Conservation (phyloP, 2,113 vertebrate species). For the Paradoxurus hermaphroditus region DNA sequence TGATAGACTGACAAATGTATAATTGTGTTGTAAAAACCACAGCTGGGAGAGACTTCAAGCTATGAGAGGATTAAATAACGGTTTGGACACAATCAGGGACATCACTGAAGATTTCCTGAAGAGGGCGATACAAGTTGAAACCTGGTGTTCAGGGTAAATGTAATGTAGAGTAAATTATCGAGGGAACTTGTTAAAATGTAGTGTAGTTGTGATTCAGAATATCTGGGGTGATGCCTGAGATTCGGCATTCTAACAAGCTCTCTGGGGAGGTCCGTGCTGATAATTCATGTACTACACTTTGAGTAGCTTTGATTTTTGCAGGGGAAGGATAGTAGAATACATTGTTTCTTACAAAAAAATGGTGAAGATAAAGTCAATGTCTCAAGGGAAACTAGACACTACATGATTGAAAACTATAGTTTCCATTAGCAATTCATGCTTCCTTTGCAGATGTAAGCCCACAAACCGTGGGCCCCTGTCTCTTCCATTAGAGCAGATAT, state of each 20-base stretch:
- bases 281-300: background rate
- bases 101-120: background rate
- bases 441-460: background rate
- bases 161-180: background rate
- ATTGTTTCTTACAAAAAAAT: background rate
- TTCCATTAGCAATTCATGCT: background rate
- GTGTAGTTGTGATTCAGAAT: background rate
- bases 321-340: background rate
- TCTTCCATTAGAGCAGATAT: background rate
- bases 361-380: background rate
- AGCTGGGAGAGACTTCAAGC: background rate
- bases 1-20: background rate
- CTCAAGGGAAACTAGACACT: background rate
- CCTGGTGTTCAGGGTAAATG: background rate
- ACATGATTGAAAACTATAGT: background rate
- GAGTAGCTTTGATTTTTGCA: background rate
- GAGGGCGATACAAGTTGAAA: background rate
- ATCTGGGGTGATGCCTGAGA: background rate
- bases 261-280: background rate
- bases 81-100: background rate
- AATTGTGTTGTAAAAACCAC: background rate
- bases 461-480: background rate
- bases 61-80: background rate
- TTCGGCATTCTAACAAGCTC: background rate
- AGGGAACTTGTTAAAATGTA: background rate